A percentile compares a stretch with the other conserved stretches of the same genome.
Conservation (phyloP, 2,888 invertebrate genomes). For the Lasioglossum calceatum region DNA sequence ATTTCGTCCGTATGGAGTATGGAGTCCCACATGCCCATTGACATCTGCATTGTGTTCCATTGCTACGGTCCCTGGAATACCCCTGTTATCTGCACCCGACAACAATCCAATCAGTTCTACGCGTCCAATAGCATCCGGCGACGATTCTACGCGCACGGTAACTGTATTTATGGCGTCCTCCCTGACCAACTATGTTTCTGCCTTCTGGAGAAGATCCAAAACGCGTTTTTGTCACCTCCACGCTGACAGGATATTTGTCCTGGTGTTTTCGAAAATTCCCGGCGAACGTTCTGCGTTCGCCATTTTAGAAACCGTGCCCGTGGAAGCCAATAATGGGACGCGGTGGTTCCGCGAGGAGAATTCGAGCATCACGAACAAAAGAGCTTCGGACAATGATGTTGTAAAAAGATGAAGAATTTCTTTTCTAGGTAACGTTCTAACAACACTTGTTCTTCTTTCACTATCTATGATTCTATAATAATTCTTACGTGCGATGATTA, state of each 20-base stretch:
- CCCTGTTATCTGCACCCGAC: slow-evolving; percentile 1
- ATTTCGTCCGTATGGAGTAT: neutral
- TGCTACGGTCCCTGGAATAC: neutral
- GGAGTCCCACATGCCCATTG: neutral
- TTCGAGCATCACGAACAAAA: too few species aligned
- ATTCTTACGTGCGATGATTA: too few species aligned
- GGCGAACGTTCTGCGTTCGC: neutral
- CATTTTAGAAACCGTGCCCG: neutral
- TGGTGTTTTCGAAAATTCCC: neutral
- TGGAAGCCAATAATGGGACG: neutral
- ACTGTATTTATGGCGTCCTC: neutral
- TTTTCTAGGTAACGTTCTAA: too few species aligned
- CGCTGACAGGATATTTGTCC: neutral
- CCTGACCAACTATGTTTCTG: neutral
- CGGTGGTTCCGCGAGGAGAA: neutral
- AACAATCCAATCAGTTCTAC: slow-evolving; percentile 3
- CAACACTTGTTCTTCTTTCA: too few species aligned
- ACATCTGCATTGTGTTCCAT: neutral
- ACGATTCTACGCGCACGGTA: neutral
- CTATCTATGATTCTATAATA: too few species aligned
- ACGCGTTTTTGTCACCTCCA: neutral
- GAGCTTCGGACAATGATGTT: too few species aligned
- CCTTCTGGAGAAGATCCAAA: neutral
- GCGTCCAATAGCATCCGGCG: slow-evolving; percentile 14
- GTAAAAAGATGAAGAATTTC: too few species aligned